These are phyloP conservation scores for Hemiscyllium ocellatum DNA, from an alignment of 2,113 vertebrate species.

Conservation along the genomic window DNA sequence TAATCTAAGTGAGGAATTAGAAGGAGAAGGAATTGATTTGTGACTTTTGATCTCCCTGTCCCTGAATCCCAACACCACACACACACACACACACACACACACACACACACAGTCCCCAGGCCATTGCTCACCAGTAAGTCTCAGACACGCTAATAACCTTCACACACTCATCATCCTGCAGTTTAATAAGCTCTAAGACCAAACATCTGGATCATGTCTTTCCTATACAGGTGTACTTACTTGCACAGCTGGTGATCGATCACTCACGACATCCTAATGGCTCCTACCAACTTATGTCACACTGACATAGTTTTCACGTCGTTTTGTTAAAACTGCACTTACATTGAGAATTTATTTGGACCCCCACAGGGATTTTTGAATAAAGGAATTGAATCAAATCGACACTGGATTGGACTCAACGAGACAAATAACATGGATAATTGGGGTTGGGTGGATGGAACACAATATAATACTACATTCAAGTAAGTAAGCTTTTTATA, in stretches of 20 bases:
- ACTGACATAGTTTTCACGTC: neutral
- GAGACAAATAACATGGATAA: neutral
- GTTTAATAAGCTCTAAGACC: neutral
- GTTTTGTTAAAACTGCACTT: neutral
- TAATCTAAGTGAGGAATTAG: neutral
- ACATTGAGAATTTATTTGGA: neutral
- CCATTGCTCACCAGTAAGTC: neutral
- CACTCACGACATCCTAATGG: neutral
- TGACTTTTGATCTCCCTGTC: neutral
- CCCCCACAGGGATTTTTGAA: neutral
- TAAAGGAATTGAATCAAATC: no score
- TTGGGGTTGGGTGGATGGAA: slow-evolving; percentile 1
- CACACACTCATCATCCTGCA: neutral
- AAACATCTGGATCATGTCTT: neutral
- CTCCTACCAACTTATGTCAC: no score
- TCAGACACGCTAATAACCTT: neutral
- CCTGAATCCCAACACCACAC: no score
- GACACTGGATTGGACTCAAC: neutral
- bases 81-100: neutral
- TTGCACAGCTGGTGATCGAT: no score
- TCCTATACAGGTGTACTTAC: neutral
- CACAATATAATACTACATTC: neutral
- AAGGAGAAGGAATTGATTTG: no score
- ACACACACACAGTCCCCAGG: neutral
- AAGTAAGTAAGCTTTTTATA: neutral